phyloP scores from a whole-genome alignment of 2,113 vertebrate species.

The Caretta caretta region DNA sequence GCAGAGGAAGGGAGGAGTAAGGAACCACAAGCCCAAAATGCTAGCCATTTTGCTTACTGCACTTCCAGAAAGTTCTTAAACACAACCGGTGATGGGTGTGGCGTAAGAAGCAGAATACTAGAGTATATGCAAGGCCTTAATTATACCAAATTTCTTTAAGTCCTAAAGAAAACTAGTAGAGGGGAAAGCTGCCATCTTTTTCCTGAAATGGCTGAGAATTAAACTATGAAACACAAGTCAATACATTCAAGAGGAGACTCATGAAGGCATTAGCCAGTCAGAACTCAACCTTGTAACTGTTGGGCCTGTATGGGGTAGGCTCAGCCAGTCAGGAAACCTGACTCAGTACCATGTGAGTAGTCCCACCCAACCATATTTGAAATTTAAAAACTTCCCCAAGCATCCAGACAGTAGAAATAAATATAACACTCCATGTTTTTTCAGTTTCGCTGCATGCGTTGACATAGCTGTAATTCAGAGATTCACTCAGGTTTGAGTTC shows the following conservation, averaged over 20 bases:
- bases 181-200: neutral
- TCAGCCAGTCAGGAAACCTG: neutral
- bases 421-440: neutral
- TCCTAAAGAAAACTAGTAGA: neutral
- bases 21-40: no score
- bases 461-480: neutral
- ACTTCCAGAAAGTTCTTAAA: neutral
- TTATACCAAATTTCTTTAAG: neutral
- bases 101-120: no score
- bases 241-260: neutral
- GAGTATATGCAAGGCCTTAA: neutral
- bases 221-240: fast-evolving
- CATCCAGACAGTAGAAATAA: neutral
- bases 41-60: neutral
- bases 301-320: neutral
- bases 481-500: neutral
- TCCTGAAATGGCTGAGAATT: neutral
- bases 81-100: neutral
- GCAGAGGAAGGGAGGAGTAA: neutral
- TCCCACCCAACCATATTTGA: neutral
- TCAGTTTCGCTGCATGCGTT: neutral
- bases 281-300: neutral
- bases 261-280: neutral
- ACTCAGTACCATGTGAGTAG: neutral
- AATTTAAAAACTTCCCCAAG: neutral